Evolutionary conservation across 2,797 vertebrate genomes (phyloP).

Genomic region (Rhincodon typus): DNA sequence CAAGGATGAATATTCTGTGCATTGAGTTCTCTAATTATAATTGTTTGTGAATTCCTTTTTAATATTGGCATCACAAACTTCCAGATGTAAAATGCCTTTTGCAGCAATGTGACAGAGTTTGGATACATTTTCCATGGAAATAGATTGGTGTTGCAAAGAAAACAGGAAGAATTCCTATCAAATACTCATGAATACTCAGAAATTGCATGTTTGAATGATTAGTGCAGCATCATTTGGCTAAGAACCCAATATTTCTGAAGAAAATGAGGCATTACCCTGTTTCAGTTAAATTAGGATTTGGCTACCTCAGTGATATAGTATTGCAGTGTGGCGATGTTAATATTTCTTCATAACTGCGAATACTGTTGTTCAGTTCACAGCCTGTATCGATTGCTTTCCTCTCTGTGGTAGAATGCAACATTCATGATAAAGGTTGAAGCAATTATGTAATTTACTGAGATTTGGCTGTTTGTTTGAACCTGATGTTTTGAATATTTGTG

Average conservation of each 20-base stretch:
- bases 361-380: not conserved
- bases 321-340: not conserved
- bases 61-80: not conserved
- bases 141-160: not conserved
- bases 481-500: constrained; percentile 10
- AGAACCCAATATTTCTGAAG: not conserved
- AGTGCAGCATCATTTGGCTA: not conserved
- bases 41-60: not conserved
- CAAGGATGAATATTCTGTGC: not conserved
- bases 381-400: not conserved
- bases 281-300: not conserved
- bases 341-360: not conserved
- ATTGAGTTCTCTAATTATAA: not conserved
- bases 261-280: not conserved
- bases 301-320: not conserved
- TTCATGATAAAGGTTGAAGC: not conserved
- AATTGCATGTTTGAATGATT: not conserved
- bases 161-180: not conserved
- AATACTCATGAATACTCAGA: not conserved
- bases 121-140: not conserved
- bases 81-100: not conserved
- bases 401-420: not conserved
- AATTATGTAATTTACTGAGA: not conserved
- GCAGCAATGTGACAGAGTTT: not conserved
- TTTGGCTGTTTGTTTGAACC: constrained; percentile 2